Base-by-base conservation (phyloP, 2,113 vertebrate species). In the Promerops cafer region DNA sequence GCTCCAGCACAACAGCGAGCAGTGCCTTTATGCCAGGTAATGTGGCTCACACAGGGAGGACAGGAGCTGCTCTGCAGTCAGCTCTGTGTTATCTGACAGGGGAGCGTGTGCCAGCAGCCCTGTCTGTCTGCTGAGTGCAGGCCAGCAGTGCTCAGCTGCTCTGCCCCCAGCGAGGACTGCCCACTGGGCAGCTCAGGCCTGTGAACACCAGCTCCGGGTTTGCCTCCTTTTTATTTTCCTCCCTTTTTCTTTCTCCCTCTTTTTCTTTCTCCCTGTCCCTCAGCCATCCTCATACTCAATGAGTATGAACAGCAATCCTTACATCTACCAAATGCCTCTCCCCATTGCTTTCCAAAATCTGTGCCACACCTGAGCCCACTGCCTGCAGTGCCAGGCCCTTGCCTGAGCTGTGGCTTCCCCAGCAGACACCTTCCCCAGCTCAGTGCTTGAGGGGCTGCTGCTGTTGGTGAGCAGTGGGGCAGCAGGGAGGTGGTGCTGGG, bases 11-110 rank as follows among this genome's bases (percentile, higher is more conserved):
- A 98, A 95, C 83, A 99, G 98, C 79, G 98, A 99, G 98, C 99
- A 99, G 98, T 99, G 99, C 98, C 98, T 99, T 99, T 99, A 99
- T 28, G 96, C 98, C 98, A 99, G 99, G 99, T 99, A 94, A 97
- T 1, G 3, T 18, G 8, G 33, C 59, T 19, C 3, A 0, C 13
- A 11, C 49, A 14, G 68, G 8, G 24, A 47, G 31, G 68, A 2
- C 27, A 50, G 64, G 14, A 45, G 27, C 68, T 27, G 2, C 1
- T 5, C 59, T 8, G 54, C 13, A 35, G 7, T 3, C 23, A 7
- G 12, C 52, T 53, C 66, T 42, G 50, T 19, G 3, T 13, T n/a
- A 1, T 7, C 37, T 39, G 3, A 0, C 1, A 4, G 2, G 1
- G 19, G 33, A 17, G 16, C 0, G 39, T 24, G 4, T 3, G 35